A percentile compares a stretch with the other conserved stretches of the same genome.
Conservation (phyloP, 2,797 vertebrate genomes). For the Forpus xanthops region DNA sequence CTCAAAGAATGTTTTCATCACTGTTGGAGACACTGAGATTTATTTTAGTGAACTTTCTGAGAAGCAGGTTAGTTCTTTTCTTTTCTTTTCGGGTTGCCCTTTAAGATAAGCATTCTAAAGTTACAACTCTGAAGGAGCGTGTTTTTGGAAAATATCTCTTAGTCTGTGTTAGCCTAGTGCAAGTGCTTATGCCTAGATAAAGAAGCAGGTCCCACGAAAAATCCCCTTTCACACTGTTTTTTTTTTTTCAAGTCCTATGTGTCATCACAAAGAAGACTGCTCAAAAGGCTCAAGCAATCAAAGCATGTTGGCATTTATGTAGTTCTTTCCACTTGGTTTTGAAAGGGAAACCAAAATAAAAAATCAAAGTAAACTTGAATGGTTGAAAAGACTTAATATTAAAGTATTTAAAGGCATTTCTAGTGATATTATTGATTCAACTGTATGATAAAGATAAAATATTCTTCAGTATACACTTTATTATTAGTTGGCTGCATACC, state of each 20-base stretch:
- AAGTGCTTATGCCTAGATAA: not conserved
- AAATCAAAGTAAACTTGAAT: not conserved
- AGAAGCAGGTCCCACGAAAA: not conserved
- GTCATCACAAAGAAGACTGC: not conserved
- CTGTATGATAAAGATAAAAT: not conserved
- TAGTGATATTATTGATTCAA: not conserved
- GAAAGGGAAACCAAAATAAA: not conserved
- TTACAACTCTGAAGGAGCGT: not conserved
- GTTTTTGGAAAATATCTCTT: not conserved
- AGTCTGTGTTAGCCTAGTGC: not conserved
- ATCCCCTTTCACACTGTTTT: not conserved
- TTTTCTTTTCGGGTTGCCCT: not conserved
- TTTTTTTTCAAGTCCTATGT: not conserved
- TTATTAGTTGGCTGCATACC: not conserved
- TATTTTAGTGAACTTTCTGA: conserved; percentile 91
- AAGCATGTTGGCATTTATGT: not conserved
- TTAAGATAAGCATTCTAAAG: conserved; percentile 17
- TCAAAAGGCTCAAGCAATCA: not conserved
- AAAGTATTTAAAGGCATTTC: not conserved
- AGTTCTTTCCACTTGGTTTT: not conserved
- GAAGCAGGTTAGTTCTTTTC: conserved; percentile 84
- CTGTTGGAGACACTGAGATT: conserved; percentile 91
- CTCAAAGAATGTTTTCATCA: conserved; percentile 93
- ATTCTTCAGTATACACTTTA: not conserved
- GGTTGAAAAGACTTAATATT: not conserved